Percentiles rank a stretch among this genome's conserved stretches.
Conservation (phyloP, 1,140 invertebrate species). For the Lordiphosa stackelbergi region DNA sequence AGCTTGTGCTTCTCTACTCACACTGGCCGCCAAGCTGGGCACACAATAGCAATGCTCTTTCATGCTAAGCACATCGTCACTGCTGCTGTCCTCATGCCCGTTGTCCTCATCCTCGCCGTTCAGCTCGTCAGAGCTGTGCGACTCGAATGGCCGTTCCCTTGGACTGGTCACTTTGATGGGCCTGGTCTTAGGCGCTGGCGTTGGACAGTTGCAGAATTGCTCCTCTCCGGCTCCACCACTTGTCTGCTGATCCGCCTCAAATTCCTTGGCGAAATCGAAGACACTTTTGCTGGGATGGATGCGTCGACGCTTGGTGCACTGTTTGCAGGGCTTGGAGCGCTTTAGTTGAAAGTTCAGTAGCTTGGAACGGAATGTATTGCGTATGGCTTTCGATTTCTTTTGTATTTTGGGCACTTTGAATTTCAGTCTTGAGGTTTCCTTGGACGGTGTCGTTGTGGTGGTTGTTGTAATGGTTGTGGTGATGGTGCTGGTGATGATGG, state of each 20-base stretch:
- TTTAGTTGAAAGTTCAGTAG: conserved; percentile 66
- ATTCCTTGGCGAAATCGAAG: conserved; percentile 67
- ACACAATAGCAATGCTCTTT: conserved; percentile 76
- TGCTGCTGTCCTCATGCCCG: conserved; percentile 46
- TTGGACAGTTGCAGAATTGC: conserved; percentile 63
- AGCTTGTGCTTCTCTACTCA: conserved; percentile 47
- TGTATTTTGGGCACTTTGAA: conserved; percentile 76
- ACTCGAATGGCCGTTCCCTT: conserved; percentile 29
- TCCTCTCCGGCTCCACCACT: conserved; percentile 19
- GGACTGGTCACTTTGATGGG: conserved; percentile 27
- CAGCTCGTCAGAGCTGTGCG: conserved; percentile 44
- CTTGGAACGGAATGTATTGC: conserved; percentile 73
- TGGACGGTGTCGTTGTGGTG: conserved; percentile 61
- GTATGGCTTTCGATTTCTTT: conserved; percentile 74
- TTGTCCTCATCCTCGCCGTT: conserved; percentile 35
- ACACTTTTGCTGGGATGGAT: conserved; percentile 74
- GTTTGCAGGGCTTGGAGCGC: conserved; percentile 62
- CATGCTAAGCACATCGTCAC: conserved; percentile 68
- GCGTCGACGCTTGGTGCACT: conserved; percentile 66
- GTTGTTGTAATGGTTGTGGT: conserved; percentile 43
- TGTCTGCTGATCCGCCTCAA: conserved; percentile 24
- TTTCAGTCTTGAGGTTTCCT: conserved; percentile 71
- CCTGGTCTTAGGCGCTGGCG: conserved; percentile 17
- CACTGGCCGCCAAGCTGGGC: conserved; percentile 74
- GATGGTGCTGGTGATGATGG: conserved; percentile 50